phyloP scores from a whole-genome alignment of 2,113 vertebrate genomes.

The Phylloscopus trochiloides region DNA sequence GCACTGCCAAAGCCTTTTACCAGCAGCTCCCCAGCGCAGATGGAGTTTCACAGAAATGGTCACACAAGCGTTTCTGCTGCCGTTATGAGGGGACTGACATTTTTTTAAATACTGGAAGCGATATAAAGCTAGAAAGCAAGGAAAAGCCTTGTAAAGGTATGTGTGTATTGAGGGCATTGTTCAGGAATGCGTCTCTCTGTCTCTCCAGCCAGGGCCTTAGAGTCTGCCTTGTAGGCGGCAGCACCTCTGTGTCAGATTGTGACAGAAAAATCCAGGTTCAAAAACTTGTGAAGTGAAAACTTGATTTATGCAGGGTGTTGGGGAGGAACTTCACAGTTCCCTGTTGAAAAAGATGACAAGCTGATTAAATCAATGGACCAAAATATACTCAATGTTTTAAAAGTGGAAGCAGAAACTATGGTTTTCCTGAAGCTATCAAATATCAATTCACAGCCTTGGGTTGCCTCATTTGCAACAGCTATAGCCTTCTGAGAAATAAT shows the following conservation, averaged over 20 bases:
- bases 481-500: neutral
- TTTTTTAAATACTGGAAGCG: neutral
- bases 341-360: neutral
- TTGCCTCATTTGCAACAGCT: neutral
- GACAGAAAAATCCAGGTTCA: neutral
- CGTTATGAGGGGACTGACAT: neutral
- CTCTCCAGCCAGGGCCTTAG: neutral
- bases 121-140: neutral
- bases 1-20: slow-evolving; percentile 1
- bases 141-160: neutral
- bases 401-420: neutral
- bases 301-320: neutral
- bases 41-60: neutral
- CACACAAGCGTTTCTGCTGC: neutral
- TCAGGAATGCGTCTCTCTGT: neutral
- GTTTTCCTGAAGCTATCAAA: neutral
- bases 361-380: neutral
- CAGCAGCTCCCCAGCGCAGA: neutral
- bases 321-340: neutral
- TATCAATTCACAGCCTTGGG: neutral
- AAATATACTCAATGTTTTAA: neutral
- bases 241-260: neutral
- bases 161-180: neutral
- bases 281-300: neutral
- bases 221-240: neutral